A percentile compares a stretch with the other conserved stretches of the same genome.
phyloP scores from a whole-genome alignment of 2,113 vertebrate genomes.

The Sminthopsis crassicaudata region DNA sequence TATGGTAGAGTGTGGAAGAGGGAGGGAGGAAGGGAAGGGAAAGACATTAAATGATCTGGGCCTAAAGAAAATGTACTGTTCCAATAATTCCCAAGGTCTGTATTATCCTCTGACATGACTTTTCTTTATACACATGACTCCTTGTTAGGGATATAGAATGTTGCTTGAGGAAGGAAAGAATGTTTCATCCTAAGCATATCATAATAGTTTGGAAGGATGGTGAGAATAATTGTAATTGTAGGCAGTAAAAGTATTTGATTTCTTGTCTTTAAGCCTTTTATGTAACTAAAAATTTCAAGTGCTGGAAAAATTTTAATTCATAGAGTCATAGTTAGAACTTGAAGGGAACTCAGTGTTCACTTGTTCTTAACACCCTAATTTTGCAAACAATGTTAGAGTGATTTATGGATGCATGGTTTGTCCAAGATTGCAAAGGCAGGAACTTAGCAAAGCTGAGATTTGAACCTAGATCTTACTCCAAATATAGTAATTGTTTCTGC shows the following conservation, averaged over 20 bases:
- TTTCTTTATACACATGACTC: background rate
- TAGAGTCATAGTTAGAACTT: background rate
- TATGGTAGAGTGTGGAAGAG: background rate
- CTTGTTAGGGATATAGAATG: constrained; percentile 2
- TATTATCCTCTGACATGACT: background rate
- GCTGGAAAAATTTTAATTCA: constrained; percentile 36
- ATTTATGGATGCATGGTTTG: background rate
- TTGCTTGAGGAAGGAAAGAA: background rate
- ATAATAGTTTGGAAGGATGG: background rate
- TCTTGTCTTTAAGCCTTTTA: background rate
- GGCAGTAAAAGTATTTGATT: constrained; percentile 14
- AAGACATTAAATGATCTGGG: constrained; percentile 19
- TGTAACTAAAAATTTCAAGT: constrained; percentile 27
- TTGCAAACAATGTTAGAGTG: background rate
- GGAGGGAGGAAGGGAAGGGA: background rate
- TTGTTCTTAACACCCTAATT: background rate
- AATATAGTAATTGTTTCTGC: background rate
- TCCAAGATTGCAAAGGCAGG: background rate
- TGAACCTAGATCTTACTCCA: background rate
- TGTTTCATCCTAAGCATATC: constrained; percentile 31
- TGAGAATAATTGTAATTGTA: constrained; percentile 16
- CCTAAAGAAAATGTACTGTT: background rate
- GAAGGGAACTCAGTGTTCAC: background rate
- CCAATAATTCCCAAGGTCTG: background rate
- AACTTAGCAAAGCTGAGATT: background rate